Base-by-base conservation (phyloP, 2,113 vertebrate species). In the Elachura formosa region DNA sequence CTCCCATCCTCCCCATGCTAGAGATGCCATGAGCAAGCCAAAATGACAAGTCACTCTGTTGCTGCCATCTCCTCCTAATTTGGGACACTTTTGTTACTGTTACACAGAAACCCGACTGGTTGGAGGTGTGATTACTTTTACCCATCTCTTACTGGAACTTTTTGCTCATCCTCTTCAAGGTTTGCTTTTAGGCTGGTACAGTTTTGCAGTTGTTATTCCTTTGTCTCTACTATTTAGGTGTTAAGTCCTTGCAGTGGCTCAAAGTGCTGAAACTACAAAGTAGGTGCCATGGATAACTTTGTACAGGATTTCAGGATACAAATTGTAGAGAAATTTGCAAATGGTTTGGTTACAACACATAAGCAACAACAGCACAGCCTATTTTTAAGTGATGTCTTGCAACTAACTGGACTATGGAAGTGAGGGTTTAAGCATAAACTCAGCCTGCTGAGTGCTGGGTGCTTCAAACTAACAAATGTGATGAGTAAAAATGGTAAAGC, bases 261-360 rank as follows among this genome's bases (percentile, higher is more conserved):
- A 97, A 98, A 97, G 92, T 96, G 98, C 98, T 98, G 98, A 98
- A 98, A 98, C 98, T 97, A 96, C 92, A 98, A 98, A 98, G 98
- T 92, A 97, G 26, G 96, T 3, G 96, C 97, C 93, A 72, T 97
- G 97, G 97, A 96, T 97, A 93, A 98, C 80, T 96, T 91, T 48
- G 94, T 69, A 96, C 92, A 94, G 84, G 81, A 91, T 68, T 90
- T 34, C 0, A 49, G 93, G 78, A 76, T 79, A 93, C 96, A 95
- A 92, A 91, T 76, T 51, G 64, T 48, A 96, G 79, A 93, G 69
- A 49, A 95, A 93, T 95, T 96, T 96, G 97, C 87, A 56, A 94
- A 97, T 69, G 95, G 97, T 73, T 96, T 79, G 86, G 94, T 88
- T 97, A 97, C 95, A 96, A 97, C 96, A 98, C 89, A 93, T 95